phyloP scores from a whole-genome alignment of 1,140 invertebrate genomes.

The Sarcophaga bullata region DNA sequence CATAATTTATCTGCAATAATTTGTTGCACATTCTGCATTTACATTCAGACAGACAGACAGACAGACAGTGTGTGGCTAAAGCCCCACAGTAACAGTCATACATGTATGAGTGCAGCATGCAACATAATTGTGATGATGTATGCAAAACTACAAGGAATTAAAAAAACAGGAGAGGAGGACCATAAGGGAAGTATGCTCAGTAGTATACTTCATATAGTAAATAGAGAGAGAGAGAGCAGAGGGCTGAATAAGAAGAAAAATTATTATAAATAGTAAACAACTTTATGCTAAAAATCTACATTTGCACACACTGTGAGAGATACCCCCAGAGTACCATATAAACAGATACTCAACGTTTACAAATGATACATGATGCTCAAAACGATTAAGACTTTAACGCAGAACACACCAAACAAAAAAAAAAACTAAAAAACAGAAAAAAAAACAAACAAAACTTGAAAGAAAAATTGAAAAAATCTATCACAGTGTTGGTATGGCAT shows the following conservation, averaged over 20 bases:
- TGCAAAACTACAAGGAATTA: slow-evolving; percentile 27
- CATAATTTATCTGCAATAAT: slow-evolving; percentile 36
- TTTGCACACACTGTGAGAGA: too few relatives aligned
- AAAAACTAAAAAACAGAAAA: neutral
- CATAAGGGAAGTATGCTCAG: neutral
- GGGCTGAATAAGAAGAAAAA: too few relatives aligned
- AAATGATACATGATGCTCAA: slow-evolving; percentile 38
- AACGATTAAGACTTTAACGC: slow-evolving; percentile 38
- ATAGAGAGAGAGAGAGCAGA: too few relatives aligned
- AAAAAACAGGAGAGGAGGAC: neutral
- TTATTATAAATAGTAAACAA: too few relatives aligned
- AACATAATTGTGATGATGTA: slow-evolving; percentile 26
- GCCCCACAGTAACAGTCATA: too few relatives aligned
- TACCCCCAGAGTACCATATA: too few relatives aligned
- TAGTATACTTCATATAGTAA: too few relatives aligned
- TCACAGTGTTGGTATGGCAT: too few relatives aligned
- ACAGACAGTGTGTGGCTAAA: too few relatives aligned
- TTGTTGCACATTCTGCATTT: slow-evolving; percentile 36
- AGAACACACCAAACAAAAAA: neutral
- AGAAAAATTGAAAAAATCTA: too few relatives aligned
- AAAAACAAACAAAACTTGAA: neutral
- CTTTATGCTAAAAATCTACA: too few relatives aligned
- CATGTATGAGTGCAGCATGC: neutral
- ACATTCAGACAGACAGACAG: neutral
- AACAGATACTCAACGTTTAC: neutral